Conservation (phyloP, 2,888 invertebrate species). For the Podotricha telesiphe region DNA sequence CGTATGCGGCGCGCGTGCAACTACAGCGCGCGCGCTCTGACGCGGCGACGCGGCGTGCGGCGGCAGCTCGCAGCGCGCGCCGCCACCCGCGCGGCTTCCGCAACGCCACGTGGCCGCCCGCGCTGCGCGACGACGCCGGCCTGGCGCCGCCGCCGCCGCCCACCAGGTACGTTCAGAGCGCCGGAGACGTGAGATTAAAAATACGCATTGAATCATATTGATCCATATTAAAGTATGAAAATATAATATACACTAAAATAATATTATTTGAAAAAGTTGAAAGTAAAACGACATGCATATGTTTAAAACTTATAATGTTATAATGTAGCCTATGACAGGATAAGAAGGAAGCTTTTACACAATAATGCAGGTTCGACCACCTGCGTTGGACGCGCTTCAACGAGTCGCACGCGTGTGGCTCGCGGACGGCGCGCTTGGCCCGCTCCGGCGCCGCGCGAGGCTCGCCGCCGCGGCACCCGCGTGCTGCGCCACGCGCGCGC, state of each 20-base stretch:
- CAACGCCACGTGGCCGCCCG: conserved; percentile 77
- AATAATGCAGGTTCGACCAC: conserved; percentile 88
- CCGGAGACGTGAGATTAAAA: too few relatives aligned
- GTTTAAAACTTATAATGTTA: too few relatives aligned
- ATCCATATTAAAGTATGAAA: too few relatives aligned
- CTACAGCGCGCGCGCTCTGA: conserved; percentile 44
- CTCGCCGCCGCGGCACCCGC: conserved; percentile 53
- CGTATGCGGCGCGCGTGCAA: conserved; percentile 87
- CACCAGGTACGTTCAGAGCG: too few relatives aligned
- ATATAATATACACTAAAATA: too few relatives aligned
- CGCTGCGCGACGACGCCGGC: conserved; percentile 83
- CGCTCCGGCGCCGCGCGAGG: conserved; percentile 87
- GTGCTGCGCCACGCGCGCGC: conserved; percentile 15
- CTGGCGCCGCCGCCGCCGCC: conserved; percentile 77
- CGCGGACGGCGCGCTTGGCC: conserved; percentile 88
- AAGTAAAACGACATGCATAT: too few relatives aligned
- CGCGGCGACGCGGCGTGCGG: conserved; percentile 49
- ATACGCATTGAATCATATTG: too few relatives aligned
- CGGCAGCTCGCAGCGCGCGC: conserved; percentile 48
- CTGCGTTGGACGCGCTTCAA: conserved; percentile 95
- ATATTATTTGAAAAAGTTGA: too few relatives aligned
- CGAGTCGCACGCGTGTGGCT: conserved; percentile 91
- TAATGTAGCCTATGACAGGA: too few relatives aligned
- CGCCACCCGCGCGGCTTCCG: conserved; percentile 58
- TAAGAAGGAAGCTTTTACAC: too few relatives aligned